phyloP scores from a whole-genome alignment of 2,113 vertebrate species.

The Mandrillus leucophaeus region DNA sequence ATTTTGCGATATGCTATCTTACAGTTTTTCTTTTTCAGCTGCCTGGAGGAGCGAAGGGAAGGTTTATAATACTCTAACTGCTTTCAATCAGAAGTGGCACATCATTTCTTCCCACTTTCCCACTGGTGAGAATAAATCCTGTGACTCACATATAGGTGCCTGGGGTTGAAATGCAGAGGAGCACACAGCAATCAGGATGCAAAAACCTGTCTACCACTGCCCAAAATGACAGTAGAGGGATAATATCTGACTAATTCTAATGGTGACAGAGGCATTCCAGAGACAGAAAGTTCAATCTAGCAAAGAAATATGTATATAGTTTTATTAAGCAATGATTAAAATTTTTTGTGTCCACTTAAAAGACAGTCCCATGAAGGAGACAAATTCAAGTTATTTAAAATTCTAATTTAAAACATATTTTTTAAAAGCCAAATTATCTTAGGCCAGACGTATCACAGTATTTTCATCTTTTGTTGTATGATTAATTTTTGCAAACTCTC shows the following conservation, averaged over 20 bases:
- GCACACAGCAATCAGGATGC: too few species aligned
- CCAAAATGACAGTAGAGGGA: neutral
- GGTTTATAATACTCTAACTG: neutral
- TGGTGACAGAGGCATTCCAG: neutral
- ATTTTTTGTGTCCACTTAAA: neutral
- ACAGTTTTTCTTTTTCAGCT: neutral
- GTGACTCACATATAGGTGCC: neutral
- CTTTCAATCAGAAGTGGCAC: neutral
- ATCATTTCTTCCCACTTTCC: neutral
- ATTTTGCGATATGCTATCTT: neutral
- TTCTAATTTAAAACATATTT: neutral
- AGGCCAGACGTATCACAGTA: neutral
- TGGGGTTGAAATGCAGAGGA: neutral
- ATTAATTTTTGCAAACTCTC: neutral
- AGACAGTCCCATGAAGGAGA: neutral
- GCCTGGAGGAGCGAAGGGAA: neutral
- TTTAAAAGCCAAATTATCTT: neutral
- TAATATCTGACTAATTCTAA: neutral
- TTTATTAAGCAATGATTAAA: slow-evolving; percentile 19
- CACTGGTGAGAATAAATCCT: neutral
- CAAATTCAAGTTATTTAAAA: neutral
- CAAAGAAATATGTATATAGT: neutral
- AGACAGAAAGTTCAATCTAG: neutral
- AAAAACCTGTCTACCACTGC: neutral
- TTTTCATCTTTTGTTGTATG: neutral